Evolutionary conservation across 92 coral and sea anemone genomes (phyloP), one percentile per base, ranked within the genome.

Genomic region (Palythoa heliodiscus): DNA sequence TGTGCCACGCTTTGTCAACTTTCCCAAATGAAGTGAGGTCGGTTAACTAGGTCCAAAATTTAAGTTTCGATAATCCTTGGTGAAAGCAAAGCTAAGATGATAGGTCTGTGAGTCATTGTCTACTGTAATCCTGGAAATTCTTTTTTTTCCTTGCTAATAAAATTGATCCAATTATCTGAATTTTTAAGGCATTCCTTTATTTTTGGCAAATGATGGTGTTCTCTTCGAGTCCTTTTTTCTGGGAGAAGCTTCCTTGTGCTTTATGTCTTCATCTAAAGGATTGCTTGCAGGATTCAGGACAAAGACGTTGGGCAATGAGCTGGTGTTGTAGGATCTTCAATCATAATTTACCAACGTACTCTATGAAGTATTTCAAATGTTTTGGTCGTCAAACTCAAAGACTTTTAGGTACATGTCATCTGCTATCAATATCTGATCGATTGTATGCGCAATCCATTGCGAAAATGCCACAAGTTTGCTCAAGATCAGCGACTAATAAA

Each of bases 71-170:
- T n/a, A 67, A 14, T 90, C 82, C 50, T 73, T 16, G 3, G 61
- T 22, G 72, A 67, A 48, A 61, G 8, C 54, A 50, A 82, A 50
- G 50, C 23, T 73, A 17, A 47, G 61, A 40, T 74, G 82, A 22
- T 72, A 63, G 37, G 72, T 43, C 68, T 7, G 43, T 61, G 75
- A 61, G 70, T 68, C 60, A 52, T 23, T 83, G 13, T 79, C 85
- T 63, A 88, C n/a, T n/a, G n/a, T n/a, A n/a, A 92, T 38, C 95
- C 93, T n/a, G 92, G 91, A 55, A 68, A 89, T 83, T 89, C 93
- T 68, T 89, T 89, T 3, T 78, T 70, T 52, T 89, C 87, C 58
- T 90, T 90, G 13, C 2, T 68, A 17, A 57, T 47, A 25, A 92
- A 9, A 20, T 52, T 23, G 0, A 4, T 5, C 93, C 95, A 89